Evolutionary conservation across 2,113 vertebrate species (phyloP), one percentile per base, ranked within the genome.

Genomic region (Gadus macrocephalus): DNA sequence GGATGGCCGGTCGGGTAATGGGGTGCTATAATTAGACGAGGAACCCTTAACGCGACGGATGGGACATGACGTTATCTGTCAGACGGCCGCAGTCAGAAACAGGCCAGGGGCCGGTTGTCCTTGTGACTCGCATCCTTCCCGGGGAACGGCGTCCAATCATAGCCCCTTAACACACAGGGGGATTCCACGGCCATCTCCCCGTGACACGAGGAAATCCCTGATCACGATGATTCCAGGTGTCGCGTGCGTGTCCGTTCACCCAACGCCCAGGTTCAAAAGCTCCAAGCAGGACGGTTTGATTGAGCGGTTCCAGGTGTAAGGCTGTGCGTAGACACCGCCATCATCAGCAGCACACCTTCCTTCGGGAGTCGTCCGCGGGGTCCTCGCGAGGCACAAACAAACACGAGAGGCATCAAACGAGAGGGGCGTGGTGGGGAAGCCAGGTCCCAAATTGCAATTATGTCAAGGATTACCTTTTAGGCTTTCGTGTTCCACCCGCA

Each of bases 1-100:
- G 78, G 83, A 82, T 76, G 75, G 74, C 78, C 53, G 64, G 38
- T 53, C 69, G 76, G 74, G 70, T 80, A 87, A 87, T 85, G 79
- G 76, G 71, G 56, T 68, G 75, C 84, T 82, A 81, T 88, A 88
- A 85, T 87, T 88, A 86, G 74, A 80, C 70, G 31, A 68, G 82
- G 80, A 81, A 80, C 78, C 76, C 55, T 84, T 78, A 78, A 88
- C 74, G 71, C 42, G 78, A 75, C 73, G 15, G 28, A 60, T 74
- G 68, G 69, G 53, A 59, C 73, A 73, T 78, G 61, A 73, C 75
- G 72, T 66, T 56, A 81, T 88, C 58, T 9, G 17, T 82, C 78
- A 79, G 78, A 76, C 66, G 71, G 75, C 68, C 68, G 22, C 15
- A 67, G 70, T 4, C 31, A 31, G 31, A 31, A 77, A 75, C 59